phyloP scores from a whole-genome alignment of 2,888 invertebrate species.

The Catocala nupta region DNA sequence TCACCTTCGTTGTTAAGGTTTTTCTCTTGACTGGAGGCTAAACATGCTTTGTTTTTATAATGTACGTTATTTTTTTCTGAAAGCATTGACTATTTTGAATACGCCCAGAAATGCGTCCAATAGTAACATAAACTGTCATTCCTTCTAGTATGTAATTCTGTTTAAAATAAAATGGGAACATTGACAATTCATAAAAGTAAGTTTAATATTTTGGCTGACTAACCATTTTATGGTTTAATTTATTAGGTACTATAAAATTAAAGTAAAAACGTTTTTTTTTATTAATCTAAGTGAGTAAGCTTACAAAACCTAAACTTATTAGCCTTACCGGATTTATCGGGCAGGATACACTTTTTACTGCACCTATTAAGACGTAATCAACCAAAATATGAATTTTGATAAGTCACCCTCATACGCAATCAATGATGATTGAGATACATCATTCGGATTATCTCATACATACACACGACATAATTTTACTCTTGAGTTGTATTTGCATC shows the following conservation, averaged over 20 bases:
- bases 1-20: constrained; percentile 25
- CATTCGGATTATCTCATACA: constrained; percentile 33
- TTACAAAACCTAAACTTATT: constrained; percentile 1
- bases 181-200: no score
- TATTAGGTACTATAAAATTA: neutral
- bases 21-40: constrained; percentile 12
- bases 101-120: no score
- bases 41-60: no score
- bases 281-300: neutral
- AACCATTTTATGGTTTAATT: neutral
- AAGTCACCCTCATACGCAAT: constrained; percentile 12
- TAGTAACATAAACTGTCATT: no score
- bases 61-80: no score
- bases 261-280: neutral
- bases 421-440: constrained; percentile 32
- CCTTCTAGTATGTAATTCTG: no score
- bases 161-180: no score
- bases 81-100: no score
- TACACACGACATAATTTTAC: constrained; percentile 21
- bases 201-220: no score
- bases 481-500: neutral
- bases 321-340: constrained; percentile 23
- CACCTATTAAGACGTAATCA: constrained; percentile 13
- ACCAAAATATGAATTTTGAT: constrained; percentile 37
- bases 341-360: constrained; percentile 42